These are phyloP conservation scores for Aporophyla nigra DNA, from an alignment of 2,888 invertebrate species.

Conservation along the genomic window DNA sequence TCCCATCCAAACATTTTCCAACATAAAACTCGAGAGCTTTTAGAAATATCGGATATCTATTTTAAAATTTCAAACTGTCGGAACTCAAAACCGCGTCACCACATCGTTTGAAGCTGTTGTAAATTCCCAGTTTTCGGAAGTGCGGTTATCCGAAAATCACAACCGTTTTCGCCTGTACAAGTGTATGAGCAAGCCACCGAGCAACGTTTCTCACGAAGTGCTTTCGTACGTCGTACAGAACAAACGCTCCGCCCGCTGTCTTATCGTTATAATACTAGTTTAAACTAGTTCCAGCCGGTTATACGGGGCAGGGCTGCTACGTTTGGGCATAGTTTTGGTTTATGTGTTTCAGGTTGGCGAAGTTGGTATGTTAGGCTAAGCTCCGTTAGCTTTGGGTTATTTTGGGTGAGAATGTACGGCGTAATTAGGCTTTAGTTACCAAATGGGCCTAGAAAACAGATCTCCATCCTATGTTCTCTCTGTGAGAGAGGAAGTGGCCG, in stretches of 20 bases:
- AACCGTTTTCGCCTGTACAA: conserved; percentile 42
- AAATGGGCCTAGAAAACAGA: too few species aligned
- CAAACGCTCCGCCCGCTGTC: conserved; percentile 65
- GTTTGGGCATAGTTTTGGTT: conserved; percentile 38
- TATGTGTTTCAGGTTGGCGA: conserved; percentile 24
- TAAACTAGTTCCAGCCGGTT: conserved; percentile 65
- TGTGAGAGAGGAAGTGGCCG: too few species aligned
- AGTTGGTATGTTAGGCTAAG: conserved; percentile 6
- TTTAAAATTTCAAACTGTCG: background rate
- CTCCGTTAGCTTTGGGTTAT: background rate
- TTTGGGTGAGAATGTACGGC: background rate
- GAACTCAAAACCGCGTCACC: conserved; percentile 11
- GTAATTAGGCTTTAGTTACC: background rate
- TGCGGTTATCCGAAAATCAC: conserved; percentile 43
- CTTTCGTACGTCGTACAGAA: conserved; percentile 54
- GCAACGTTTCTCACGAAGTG: conserved; percentile 63
- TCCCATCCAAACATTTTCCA: background rate
- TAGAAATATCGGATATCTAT: background rate
- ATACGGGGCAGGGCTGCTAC: conserved; percentile 58
- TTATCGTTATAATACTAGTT: conserved; percentile 71
- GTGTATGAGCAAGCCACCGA: conserved; percentile 59
- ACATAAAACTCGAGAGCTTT: background rate
- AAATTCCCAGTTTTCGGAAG: conserved; percentile 6
- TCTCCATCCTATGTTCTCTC: too few species aligned
- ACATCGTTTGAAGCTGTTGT: background rate